Base-by-base conservation (phyloP, 2,888 invertebrate genomes). In the Apodemia mormo region DNA sequence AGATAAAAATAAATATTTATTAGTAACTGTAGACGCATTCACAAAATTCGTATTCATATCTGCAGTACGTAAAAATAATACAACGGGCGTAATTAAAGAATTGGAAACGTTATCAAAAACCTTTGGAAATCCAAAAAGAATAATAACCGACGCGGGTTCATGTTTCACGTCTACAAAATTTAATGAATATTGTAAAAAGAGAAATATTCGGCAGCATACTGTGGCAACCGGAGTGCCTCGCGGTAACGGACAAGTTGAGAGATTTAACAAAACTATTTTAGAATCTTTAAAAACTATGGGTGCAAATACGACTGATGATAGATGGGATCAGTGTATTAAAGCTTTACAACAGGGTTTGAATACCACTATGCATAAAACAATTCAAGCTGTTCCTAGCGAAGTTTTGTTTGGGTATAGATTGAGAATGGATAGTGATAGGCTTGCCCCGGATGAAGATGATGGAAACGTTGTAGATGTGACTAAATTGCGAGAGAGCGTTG, bases 291-390 rank as follows among this genome's bases (percentile, higher is more conserved):
- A 70, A 69, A 68, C 80, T 6, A 76, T 76, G 66, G 78, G 76
- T 0, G 78, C 77, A 0, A 54, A 75, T 58, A 29, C 72, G 6
- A 65, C 71, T 1, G 79, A 82, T 22, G 74, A 74, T 61, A 73
- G 61, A 9, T 82, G 82, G 83, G 81, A 81, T 45, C 70, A 76
- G 30, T 73, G 69, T 56, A 67, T 83, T 7, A 78, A 76, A 30
- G 70, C 71, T 0, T 70, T 81, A 65, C 76, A 81, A 22, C 80
- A 79, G 74, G 82, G 77, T 3, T 70, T 82, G 9, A 82, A 81
- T 68, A 77, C 80, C 68, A 78, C 77, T 0, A 33, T 72, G 1
- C 77, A 79, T 58, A 75, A 74, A 68, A 79, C 77, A 56, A 80
- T 72, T 5, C 71, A 74, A 33, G 75, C 76, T 8, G 74, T 78